Evolutionary conservation across 1,140 invertebrate genomes (phyloP).

Genomic region (Papilio polytes): DNA sequence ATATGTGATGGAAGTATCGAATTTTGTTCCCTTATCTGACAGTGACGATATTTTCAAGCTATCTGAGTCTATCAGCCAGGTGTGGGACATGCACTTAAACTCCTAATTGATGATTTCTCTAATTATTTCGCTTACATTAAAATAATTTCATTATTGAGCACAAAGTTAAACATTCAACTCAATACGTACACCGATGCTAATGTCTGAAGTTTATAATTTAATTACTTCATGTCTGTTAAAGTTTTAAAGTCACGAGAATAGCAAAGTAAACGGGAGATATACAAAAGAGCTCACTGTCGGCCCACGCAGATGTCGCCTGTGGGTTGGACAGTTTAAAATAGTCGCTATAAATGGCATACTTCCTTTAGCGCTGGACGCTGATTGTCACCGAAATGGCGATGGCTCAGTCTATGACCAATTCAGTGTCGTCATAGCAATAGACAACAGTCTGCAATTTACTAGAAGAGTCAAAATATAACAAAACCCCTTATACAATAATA

Average conservation of each 20-base stretch:
- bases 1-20: too few relatives aligned
- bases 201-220: too few relatives aligned
- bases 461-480: neutral
- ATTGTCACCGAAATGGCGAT: constrained; percentile 50
- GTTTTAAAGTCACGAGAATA: neutral
- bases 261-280: neutral
- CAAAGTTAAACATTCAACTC: too few relatives aligned
- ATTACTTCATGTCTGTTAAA: too few relatives aligned
- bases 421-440: constrained; percentile 7
- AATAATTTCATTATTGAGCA: too few relatives aligned
- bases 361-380: constrained; percentile 53
- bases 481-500: neutral
- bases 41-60: too few relatives aligned
- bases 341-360: constrained; percentile 64
- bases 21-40: too few relatives aligned
- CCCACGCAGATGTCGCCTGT: constrained; percentile 48
- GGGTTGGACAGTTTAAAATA: constrained; percentile 60
- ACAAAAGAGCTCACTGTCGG: constrained; percentile 48
- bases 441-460: neutral
- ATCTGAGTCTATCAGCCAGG: too few relatives aligned
- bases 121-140: too few relatives aligned
- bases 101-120: too few relatives aligned
- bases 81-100: too few relatives aligned
- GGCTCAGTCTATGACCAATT: constrained; percentile 12
- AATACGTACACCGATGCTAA: too few relatives aligned